Evolutionary conservation across 2,888 invertebrate species (phyloP), one percentile per base, ranked within the genome.

Genomic region (Helleia helle): DNA sequence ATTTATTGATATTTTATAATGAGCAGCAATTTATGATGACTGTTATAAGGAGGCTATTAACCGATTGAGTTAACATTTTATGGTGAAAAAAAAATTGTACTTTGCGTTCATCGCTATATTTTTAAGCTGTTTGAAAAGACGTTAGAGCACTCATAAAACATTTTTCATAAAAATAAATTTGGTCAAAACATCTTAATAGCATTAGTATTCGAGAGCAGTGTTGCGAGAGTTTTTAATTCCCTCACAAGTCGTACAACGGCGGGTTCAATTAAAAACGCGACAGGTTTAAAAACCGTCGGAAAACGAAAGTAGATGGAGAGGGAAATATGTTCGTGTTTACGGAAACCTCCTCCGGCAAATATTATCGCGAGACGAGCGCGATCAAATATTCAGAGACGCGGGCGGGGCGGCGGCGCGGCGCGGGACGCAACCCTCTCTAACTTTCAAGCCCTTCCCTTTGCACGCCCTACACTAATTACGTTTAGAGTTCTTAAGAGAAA

Each of bases 401-500:
- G 71, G 74, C 71, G 61, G 68, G 44, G 49, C 30, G 49, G 49
- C 30, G 49, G 62, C 68, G 68, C 61, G 58, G 67, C 59, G 69
- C 71, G 74, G 70, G 69, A 68, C 66, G 71, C 77, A 88, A 88
- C 88, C 88, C 88, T 87, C 87, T 87, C 87, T 73, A 80, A 83
- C 66, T 86, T 84, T 86, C 86, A 86, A 86, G 86, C 86, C 86
- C 86, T 86, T 85, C 86, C 86, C 85, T 84, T 81, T 80, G 85
- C 86, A 83, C 85, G 86, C 87, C 87, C 86, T 81, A 81, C 87
- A 87, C 88, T 88, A 88, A 88, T 88, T 88, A 88, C 87, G 87
- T 88, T 88, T 87, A 88, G 87, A 86, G 87, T 87, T 87, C 87
- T 88, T 87, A 87, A 87, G 86, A 86, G 86, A 87, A 88, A 88